A percentile compares a stretch with the other conserved stretches of the same genome.
Conservation (phyloP, 1,140 invertebrate species). For the Zaprionus inermis region DNA sequence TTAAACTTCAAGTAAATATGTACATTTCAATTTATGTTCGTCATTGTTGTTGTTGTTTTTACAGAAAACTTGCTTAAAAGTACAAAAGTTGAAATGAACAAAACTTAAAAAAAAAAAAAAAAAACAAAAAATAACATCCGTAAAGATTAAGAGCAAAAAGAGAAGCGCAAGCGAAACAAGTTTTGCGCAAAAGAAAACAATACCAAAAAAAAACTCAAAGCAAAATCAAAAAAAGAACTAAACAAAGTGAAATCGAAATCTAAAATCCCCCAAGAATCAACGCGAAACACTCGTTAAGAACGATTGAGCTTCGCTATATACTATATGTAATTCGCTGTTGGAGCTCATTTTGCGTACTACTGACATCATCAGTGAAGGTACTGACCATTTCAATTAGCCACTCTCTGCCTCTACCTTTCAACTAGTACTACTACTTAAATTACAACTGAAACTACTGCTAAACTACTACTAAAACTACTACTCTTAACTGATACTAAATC, state of each 20-base stretch:
- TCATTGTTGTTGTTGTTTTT: constrained; percentile 80
- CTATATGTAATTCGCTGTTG: constrained; percentile 31
- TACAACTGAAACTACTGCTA: constrained; percentile 28
- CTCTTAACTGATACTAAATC: not conserved
- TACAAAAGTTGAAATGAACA: constrained; percentile 66
- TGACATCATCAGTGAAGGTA: constrained; percentile 68
- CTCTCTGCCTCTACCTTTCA: constrained; percentile 52
- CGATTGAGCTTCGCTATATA: constrained; percentile 39
- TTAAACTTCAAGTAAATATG: constrained; percentile 10
- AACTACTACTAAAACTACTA: constrained; percentile 14
- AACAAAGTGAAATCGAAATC: constrained; percentile 44
- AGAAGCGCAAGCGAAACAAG: constrained; percentile 40
- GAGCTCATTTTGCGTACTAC: constrained; percentile 44
- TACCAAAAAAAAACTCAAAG: constrained; percentile 32
- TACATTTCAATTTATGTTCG: constrained; percentile 65
- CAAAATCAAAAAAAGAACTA: constrained; percentile 18
- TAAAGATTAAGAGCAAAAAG: constrained; percentile 16
- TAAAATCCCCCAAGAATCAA: constrained; percentile 29
- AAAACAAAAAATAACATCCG: constrained; percentile 35
- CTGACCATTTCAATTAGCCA: constrained; percentile 59
- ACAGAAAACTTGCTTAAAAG: constrained; percentile 82
- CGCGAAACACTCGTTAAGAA: constrained; percentile 31
- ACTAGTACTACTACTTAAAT: constrained; percentile 36
- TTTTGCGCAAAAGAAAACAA: constrained; percentile 42
- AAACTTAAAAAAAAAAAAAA: constrained; percentile 46